phyloP scores from a whole-genome alignment of 2,888 invertebrate species.

The Neuroscelio doddi region DNA sequence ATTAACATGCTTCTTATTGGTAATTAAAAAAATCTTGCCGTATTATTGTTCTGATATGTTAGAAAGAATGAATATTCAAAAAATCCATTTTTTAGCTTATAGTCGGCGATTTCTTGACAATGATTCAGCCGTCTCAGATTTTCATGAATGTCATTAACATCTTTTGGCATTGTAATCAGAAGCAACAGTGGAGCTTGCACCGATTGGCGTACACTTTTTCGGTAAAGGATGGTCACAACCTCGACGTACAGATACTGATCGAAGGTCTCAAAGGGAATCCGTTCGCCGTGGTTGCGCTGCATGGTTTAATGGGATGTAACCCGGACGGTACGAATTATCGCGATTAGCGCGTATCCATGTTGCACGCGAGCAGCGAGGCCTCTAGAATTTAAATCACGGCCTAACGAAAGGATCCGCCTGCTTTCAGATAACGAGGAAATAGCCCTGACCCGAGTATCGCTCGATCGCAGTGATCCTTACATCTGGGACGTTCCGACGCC shows the following conservation, averaged over 20 bases:
- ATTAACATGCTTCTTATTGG: too few relatives aligned
- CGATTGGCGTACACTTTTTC: constrained; percentile 40
- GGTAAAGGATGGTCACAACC: constrained; percentile 27
- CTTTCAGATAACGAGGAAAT: constrained; percentile 52
- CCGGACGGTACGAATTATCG: constrained; percentile 48
- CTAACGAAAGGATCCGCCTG: constrained; percentile 45
- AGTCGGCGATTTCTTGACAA: too few relatives aligned
- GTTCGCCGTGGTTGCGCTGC: constrained; percentile 44
- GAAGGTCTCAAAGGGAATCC: constrained; percentile 47
- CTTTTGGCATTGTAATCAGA: constrained; percentile 6
- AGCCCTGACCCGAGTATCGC: constrained; percentile 45
- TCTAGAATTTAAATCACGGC: constrained; percentile 44
- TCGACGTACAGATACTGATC: constrained; percentile 44
- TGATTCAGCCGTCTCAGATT: too few relatives aligned
- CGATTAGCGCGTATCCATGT: constrained; percentile 42
- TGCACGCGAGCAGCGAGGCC: constrained; percentile 42
- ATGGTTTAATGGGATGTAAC: constrained; percentile 50
- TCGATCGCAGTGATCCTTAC: constrained; percentile 44
- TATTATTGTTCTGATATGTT: too few relatives aligned
- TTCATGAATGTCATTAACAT: too few relatives aligned
- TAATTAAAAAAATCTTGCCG: too few relatives aligned
- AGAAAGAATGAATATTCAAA: too few relatives aligned
- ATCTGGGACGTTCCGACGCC: constrained; percentile 47
- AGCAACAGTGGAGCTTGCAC: constrained; percentile 37
- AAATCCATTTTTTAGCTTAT: too few relatives aligned